Conservation (phyloP, 2,113 vertebrate genomes). For the Osmerus eperlanus region DNA sequence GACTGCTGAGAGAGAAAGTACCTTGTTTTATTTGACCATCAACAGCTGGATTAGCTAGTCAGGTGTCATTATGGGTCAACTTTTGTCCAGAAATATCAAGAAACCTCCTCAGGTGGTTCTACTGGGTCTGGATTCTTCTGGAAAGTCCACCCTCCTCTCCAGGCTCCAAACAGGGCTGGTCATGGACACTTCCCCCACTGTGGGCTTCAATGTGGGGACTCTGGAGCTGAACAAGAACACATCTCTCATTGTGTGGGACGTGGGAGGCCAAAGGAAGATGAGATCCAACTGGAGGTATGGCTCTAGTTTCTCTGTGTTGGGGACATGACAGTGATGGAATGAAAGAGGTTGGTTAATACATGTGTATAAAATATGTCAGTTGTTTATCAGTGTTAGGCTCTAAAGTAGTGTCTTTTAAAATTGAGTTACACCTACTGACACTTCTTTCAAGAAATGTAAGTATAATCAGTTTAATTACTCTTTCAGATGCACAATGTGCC, state of each 20-base stretch:
- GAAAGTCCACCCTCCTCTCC: slow-evolving; percentile 78
- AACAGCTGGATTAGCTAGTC: background rate
- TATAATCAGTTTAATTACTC: background rate
- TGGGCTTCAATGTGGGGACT: slow-evolving; percentile 86
- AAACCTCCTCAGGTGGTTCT: slow-evolving; percentile 54
- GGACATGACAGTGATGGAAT: background rate
- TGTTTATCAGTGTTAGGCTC: background rate
- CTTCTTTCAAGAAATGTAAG: background rate
- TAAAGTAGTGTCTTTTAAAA: too few relatives aligned
- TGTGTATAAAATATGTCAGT: background rate
- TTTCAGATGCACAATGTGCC: background rate
- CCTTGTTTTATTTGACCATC: background rate
- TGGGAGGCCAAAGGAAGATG: slow-evolving; percentile 80
- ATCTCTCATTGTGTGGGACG: slow-evolving; percentile 81
- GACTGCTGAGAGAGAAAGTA: background rate
- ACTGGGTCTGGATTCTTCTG: slow-evolving; percentile 72
- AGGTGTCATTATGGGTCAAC: background rate
- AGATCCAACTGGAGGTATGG: slow-evolving; percentile 76
- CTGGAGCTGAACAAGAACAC: slow-evolving; percentile 70
- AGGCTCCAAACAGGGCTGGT: slow-evolving; percentile 67
- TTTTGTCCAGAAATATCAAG: background rate
- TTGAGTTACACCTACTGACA: too few relatives aligned
- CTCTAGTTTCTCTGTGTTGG: background rate
- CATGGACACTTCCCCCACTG: slow-evolving; percentile 80
- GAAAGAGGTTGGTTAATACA: background rate